A percentile compares a stretch with the other conserved stretches of the same genome.
Evolutionary conservation across 2,113 vertebrate species (phyloP).

Genomic region (cattle (Bos taurus)): ARS-UCD2.0 NC_037332.1:60454001-60454500

Average conservation of each 20-base stretch:
- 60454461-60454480: not conserved
- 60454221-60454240: not conserved
- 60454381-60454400: not conserved
- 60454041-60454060: not conserved
- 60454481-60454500: not conserved
- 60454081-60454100: not conserved
- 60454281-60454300: slow-evolving; percentile 15
- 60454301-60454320: not conserved
- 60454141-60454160: not conserved
- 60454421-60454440: not conserved
- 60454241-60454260: not conserved
- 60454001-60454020: not conserved
- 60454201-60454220: not conserved
- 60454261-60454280: not conserved
- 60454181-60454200: slow-evolving; percentile 12
- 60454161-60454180: not conserved
- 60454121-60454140: not conserved
- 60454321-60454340: not conserved
- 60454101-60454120: not conserved
- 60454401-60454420: not conserved
- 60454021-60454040: not conserved
- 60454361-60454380: not conserved
- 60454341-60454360: not conserved
- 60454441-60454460: not conserved
- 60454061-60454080: not conserved